A percentile compares a stretch with the other conserved stretches of the same genome.
Evolutionary conservation across 2,888 invertebrate species (phyloP).

Genomic region (Thymelicus acteon): DNA sequence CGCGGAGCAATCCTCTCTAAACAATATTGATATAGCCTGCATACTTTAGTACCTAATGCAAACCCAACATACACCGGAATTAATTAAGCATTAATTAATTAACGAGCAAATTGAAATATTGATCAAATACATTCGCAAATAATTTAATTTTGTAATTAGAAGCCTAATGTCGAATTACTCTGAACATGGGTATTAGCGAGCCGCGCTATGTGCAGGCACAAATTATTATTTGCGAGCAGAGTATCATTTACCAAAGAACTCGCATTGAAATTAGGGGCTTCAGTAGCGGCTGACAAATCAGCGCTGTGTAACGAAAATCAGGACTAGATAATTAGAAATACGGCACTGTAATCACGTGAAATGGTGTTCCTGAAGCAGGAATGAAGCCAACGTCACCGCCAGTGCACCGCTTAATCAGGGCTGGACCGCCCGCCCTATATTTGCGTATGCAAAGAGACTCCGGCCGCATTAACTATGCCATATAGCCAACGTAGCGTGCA

Average conservation of each 20-base stretch:
- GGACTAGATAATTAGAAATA: conserved; percentile 38
- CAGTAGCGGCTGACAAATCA: conserved; percentile 11
- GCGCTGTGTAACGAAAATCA: conserved; percentile 20
- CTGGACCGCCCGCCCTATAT: conserved; percentile 81
- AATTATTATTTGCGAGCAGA: too few relatives aligned
- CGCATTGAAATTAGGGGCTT: conserved; percentile 3
- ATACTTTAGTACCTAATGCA: conserved; percentile 1
- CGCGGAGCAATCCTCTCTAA: conserved; percentile 14
- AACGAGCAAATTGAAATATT: not conserved
- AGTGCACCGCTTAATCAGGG: conserved; percentile 82
- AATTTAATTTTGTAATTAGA: conserved; percentile 1
- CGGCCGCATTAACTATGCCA: conserved; percentile 84
- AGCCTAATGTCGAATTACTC: not conserved
- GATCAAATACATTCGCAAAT: not conserved
- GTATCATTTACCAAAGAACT: not conserved
- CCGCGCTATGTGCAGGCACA: too few relatives aligned
- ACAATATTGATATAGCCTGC: conserved; percentile 21
- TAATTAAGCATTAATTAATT: not conserved
- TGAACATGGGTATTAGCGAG: not conserved
- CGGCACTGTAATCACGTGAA: conserved; percentile 69
- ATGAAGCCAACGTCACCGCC: conserved; percentile 71
- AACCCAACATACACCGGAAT: not conserved
- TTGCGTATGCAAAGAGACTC: conserved; percentile 85
- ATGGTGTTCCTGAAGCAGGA: conserved; percentile 67
- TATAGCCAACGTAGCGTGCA: conserved; percentile 84